Evolutionary conservation across 2,113 vertebrate genomes (phyloP).

Genomic region (Mirza zaza): DNA sequence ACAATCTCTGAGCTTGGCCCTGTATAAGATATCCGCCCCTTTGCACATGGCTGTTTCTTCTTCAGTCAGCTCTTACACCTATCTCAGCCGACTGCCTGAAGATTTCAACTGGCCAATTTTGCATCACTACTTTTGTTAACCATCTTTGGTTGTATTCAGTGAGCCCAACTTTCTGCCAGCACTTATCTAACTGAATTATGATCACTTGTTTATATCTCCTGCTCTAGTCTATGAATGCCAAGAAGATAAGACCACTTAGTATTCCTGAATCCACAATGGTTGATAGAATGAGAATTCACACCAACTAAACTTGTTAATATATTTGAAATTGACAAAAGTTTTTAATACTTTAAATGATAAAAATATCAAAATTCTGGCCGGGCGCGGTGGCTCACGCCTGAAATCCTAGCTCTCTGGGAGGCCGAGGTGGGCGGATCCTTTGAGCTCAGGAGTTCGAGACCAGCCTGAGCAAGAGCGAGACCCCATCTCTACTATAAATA

Average conservation of each 20-base stretch:
- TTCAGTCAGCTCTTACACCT: background rate
- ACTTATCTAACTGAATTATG: background rate
- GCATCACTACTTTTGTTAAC: background rate
- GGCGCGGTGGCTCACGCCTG: too few relatives aligned
- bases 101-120: background rate
- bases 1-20: background rate
- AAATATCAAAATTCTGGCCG: background rate
- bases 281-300: background rate
- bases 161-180: background rate
- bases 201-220: background rate
- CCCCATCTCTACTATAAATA: too few relatives aligned
- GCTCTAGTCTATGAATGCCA: background rate
- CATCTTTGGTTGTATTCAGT: background rate
- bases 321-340: slow-evolving; percentile 23
- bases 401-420: too few relatives aligned
- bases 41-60: background rate
- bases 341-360: background rate
- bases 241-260: background rate
- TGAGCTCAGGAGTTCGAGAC: too few relatives aligned
- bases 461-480: too few relatives aligned
- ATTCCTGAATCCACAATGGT: background rate
- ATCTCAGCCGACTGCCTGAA: background rate
- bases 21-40: background rate
- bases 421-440: too few relatives aligned
- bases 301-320: background rate